These are phyloP conservation scores for Synanthedon andrenaeformis DNA, from an alignment of 2,888 invertebrate species.

Conservation along the genomic window DNA sequence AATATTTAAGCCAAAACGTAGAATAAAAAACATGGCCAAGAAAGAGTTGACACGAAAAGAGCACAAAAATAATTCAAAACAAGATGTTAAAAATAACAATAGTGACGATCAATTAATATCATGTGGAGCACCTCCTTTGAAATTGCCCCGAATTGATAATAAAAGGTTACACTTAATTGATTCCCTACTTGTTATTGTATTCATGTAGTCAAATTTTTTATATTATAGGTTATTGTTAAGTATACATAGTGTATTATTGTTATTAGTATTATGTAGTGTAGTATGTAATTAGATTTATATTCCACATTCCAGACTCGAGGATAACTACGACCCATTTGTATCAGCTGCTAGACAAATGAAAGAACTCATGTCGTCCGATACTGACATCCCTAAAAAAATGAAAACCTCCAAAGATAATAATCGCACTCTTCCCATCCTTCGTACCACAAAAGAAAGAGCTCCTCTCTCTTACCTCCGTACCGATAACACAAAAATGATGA, in stretches of 20 bases:
- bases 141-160: slow-evolving; percentile 54
- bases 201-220: too few species aligned
- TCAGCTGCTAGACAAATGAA: slow-evolving; percentile 85
- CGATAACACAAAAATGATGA: slow-evolving; percentile 57
- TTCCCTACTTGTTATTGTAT: background rate
- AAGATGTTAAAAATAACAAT: slow-evolving; percentile 29
- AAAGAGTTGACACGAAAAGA: slow-evolving; percentile 35
- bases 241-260: too few species aligned
- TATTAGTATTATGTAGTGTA: too few species aligned
- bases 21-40: slow-evolving; percentile 37
- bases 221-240: too few species aligned
- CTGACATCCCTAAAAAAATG: slow-evolving; percentile 59
- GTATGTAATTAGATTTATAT: too few species aligned
- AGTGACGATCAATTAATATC: slow-evolving; percentile 42
- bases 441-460: slow-evolving; percentile 46
- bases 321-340: slow-evolving; percentile 81
- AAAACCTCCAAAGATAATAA: slow-evolving; percentile 52
- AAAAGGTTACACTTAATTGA: slow-evolving; percentile 37
- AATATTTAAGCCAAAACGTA: slow-evolving; percentile 35
- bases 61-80: slow-evolving; percentile 46
- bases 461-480: slow-evolving; percentile 33
- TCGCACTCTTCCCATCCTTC: slow-evolving; percentile 55
- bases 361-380: slow-evolving; percentile 80
- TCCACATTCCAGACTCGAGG: slow-evolving; percentile 48
- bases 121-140: slow-evolving; percentile 52